Evolutionary conservation across 1,140 invertebrate genomes (phyloP), one percentile per base, ranked within the genome.

Genomic region (Chelonus insularis): DNA sequence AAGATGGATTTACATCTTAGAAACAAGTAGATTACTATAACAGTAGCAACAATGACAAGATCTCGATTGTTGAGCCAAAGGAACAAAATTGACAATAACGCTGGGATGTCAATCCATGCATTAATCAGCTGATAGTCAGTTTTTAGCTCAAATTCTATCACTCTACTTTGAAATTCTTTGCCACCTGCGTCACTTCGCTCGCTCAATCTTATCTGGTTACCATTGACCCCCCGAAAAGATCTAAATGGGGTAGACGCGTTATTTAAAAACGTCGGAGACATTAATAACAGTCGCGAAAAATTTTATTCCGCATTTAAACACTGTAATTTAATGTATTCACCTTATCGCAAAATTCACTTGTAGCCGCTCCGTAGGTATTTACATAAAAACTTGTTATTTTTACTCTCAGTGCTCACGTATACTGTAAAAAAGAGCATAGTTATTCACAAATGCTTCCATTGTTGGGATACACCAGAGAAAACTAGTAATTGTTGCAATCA

Each of bases 141-240:
- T 9, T 14, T 55, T 7, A 61, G 12, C 16, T 55, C 51, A 36
- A 61, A 61, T 36, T 61, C 50, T 29, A 61, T 16, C 1, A 55
- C 29, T 21, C 25, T 21, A 43, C 21, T 43, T 9, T 43, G 37
- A 29, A 39, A 14, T 18, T 55, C 16, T 8, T 20, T 37, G 9
- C 16, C 29, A 12, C 7, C 23, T 0, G 36, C 16, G 14, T 56
- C 39, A 14, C 11, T 56, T 43, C 39, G 18, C 29, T 61, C 51
- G 1, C 2, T 34, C 8, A 61, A 29, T 16, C n/a, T 16, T 1
- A 61, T 55, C 2, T n/a, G 16, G 11, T 55, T 45, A n/a, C 59
- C 59, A 23, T 55, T 34, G 8, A 55, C 59, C 3, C 59, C 41
- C 6, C 59, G 39, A 47, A 55, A 61, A 7, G 25, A 29, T 29